Percentiles rank a stretch among this genome's conserved stretches.
Evolutionary conservation across 1,140 invertebrate genomes (phyloP).

Genomic region (Parapsyche elsis): DNA sequence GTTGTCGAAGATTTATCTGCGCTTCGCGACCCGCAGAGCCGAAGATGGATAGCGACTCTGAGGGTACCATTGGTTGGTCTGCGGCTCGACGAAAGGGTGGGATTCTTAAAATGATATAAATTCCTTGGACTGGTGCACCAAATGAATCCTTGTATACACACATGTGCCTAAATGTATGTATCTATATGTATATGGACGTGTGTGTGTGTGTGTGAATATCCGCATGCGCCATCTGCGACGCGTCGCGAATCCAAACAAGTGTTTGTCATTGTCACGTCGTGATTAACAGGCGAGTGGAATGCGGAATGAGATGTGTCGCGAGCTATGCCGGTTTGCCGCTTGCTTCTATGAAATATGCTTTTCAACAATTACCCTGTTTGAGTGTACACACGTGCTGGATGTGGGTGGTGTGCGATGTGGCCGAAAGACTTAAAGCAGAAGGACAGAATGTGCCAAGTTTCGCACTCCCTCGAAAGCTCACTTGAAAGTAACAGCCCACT

Average conservation of each 20-base stretch:
- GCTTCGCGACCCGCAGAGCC: conserved; percentile 14
- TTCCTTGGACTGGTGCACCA: conserved; percentile 8
- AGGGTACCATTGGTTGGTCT: background rate
- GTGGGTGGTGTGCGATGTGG: too few species aligned
- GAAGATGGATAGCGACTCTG: conserved; percentile 12
- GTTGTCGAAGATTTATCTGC: conserved; percentile 36
- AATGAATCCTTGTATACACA: background rate
- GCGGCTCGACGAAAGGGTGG: background rate
- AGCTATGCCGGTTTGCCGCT: background rate
- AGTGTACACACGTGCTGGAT: too few species aligned
- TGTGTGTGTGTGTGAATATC: background rate
- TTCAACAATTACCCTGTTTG: conserved; percentile 6
- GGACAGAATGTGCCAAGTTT: too few species aligned
- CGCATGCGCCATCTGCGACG: conserved; percentile 37
- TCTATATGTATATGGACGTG: background rate
- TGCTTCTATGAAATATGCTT: conserved; percentile 18
- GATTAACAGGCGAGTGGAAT: conserved; percentile 33
- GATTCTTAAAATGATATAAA: conserved; percentile 34
- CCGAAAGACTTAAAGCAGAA: too few species aligned
- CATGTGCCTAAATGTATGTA: background rate
- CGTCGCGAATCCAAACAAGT: conserved; percentile 33
- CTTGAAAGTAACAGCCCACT: too few species aligned
- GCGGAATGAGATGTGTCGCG: conserved; percentile 34
- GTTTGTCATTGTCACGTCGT: conserved; percentile 41
- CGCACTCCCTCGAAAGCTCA: too few species aligned